phyloP scores from a whole-genome alignment of 2,113 vertebrate genomes.

The Muscicapa adusta region DNA sequence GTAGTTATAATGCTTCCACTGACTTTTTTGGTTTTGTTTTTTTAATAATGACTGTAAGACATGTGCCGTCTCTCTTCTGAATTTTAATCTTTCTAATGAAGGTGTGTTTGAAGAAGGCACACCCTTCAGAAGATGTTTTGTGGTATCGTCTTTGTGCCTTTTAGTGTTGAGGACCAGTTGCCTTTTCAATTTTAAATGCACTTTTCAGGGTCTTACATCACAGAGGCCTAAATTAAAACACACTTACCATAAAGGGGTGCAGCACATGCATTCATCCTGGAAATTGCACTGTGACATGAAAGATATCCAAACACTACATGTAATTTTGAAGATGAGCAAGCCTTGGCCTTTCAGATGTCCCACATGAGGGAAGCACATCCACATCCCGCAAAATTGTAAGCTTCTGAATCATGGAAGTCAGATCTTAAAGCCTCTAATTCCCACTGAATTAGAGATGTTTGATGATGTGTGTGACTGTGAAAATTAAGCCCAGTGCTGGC shows the following conservation, averaged over 20 bases:
- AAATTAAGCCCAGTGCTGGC: neutral
- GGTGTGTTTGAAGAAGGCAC: conserved; percentile 50
- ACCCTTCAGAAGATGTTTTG: conserved; percentile 25
- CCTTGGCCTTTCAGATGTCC: conserved; percentile 50
- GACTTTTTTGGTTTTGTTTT: neutral
- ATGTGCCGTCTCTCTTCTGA: neutral
- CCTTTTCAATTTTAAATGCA: conserved; percentile 29
- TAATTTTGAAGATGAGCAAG: conserved; percentile 45
- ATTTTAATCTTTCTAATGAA: conserved; percentile 42
- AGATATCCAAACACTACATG: neutral
- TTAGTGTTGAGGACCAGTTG: conserved; percentile 6
- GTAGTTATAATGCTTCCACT: neutral
- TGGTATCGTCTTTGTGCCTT: conserved; percentile 11
- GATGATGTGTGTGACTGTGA: neutral
- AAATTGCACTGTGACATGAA: conserved; percentile 20
- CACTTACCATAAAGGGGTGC: conserved; percentile 20
- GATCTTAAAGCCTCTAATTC: conserved; percentile 22
- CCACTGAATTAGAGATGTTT: neutral
- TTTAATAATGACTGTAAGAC: conserved; percentile 18
- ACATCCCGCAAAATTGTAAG: conserved; percentile 3
- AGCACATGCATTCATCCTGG: neutral
- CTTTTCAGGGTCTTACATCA: conserved; percentile 49
- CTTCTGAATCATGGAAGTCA: conserved; percentile 38
- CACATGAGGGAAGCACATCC: neutral
- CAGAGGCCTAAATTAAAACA: conserved; percentile 35